Evolutionary conservation across 1,140 invertebrate species (phyloP).

Genomic region (Drosophila cardini): DNA sequence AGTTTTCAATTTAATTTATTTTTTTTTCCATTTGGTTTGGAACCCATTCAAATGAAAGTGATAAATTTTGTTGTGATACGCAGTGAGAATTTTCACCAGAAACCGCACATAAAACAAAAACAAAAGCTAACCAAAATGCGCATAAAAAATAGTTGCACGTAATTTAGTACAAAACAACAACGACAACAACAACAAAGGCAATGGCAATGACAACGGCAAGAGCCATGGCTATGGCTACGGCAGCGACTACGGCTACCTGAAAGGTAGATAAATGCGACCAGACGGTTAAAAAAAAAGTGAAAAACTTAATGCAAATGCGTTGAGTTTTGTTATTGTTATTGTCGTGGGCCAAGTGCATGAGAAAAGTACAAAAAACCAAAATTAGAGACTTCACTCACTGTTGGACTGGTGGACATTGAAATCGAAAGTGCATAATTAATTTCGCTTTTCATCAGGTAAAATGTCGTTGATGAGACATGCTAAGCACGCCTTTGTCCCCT

Average conservation of each 20-base stretch:
- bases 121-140: constrained; percentile 41
- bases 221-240: background rate
- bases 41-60: constrained; percentile 72
- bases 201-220: constrained; percentile 14
- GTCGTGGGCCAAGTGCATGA: constrained; percentile 51
- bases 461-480: constrained; percentile 41
- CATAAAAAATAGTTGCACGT: constrained; percentile 81
- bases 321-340: constrained; percentile 7
- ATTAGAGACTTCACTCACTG: constrained; percentile 43
- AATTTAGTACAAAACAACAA: constrained; percentile 62
- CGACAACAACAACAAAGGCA: constrained; percentile 21
- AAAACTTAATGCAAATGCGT: constrained; percentile 69
- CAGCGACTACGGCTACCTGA: constrained; percentile 38
- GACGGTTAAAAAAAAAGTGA: constrained; percentile 52
- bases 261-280: constrained; percentile 50
- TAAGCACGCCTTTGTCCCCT: constrained; percentile 21
- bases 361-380: constrained; percentile 54
- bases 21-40: constrained; percentile 43
- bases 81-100: constrained; percentile 70
- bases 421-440: constrained; percentile 74
- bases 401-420: constrained; percentile 44
- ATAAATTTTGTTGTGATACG: constrained; percentile 63
- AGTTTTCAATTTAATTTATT: constrained; percentile 3
- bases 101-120: constrained; percentile 27
- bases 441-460: constrained; percentile 52